phyloP scores from a whole-genome alignment of 2,797 vertebrate genomes.

The Corythornis leucogaster region DNA sequence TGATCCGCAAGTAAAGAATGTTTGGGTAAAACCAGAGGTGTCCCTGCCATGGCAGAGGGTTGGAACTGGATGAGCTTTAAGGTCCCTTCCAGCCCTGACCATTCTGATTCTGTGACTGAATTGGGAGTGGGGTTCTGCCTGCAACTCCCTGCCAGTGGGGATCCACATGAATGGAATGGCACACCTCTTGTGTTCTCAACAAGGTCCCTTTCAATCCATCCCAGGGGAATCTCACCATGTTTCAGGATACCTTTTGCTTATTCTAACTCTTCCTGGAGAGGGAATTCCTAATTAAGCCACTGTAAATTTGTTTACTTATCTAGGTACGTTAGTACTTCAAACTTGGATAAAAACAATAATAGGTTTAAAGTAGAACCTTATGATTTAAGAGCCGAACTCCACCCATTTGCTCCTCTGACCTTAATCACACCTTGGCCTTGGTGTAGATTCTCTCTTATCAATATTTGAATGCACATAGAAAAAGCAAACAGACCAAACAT shows the following conservation, averaged over 20 bases:
- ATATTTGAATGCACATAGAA: neutral
- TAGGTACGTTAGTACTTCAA: constrained; percentile 10
- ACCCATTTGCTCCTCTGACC: neutral
- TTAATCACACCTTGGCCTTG: neutral
- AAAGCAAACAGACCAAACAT: constrained; percentile 1
- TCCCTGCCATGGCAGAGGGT: too few relatives aligned
- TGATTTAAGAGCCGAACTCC: constrained; percentile 11
- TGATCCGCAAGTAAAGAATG: neutral
- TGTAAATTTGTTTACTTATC: constrained; percentile 31
- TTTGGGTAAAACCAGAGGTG: too few relatives aligned
- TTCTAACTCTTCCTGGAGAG: constrained; percentile 14
- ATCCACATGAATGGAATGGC: neutral
- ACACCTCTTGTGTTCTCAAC: neutral
- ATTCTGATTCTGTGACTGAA: too few relatives aligned
- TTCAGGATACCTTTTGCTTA: constrained; percentile 2
- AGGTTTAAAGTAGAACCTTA: neutral
- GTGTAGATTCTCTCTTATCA: neutral
- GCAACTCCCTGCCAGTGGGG: neutral
- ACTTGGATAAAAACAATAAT: neutral
- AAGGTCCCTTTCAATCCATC: neutral
- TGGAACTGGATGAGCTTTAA: too few relatives aligned
- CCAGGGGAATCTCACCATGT: neutral
- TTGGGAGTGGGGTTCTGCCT: neutral
- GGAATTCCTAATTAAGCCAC: neutral
- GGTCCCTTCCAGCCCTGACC: too few relatives aligned